phyloP scores from a whole-genome alignment of 2,113 vertebrate genomes.

The Zosterops hypoxanthus region DNA sequence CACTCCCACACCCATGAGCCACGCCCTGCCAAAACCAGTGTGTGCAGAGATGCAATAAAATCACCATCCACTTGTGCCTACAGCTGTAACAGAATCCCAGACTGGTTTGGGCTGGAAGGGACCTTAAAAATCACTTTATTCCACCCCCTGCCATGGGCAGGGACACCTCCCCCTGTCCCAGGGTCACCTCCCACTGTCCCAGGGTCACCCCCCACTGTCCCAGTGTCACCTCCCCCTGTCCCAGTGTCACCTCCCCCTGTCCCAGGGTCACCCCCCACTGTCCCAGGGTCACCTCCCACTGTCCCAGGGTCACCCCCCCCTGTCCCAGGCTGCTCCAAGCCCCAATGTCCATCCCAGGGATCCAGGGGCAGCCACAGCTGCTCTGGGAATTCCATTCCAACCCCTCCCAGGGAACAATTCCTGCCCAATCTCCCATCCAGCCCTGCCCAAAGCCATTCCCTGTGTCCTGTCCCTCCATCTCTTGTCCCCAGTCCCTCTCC shows the following conservation, averaged over 20 bases:
- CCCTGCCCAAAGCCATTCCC: neutral
- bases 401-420: neutral
- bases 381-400: neutral
- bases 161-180: neutral
- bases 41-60: neutral
- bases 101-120: rapidly evolving
- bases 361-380: neutral
- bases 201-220: too few species aligned
- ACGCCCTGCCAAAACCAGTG: neutral
- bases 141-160: neutral
- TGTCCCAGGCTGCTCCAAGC: neutral
- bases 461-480: neutral
- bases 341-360: neutral
- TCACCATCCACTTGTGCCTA: neutral
- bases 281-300: too few species aligned
- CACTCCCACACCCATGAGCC: neutral
- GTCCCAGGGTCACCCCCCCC: too few species aligned
- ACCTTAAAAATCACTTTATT: rapidly evolving
- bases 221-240: too few species aligned
- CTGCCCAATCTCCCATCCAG: rapidly evolving
- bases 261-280: neutral
- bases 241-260: too few species aligned
- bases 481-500: neutral
- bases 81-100: neutral
- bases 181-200: neutral